Base-by-base conservation (phyloP, 2,797 vertebrate genomes). In the Silurus lanzhouensis region DNA sequence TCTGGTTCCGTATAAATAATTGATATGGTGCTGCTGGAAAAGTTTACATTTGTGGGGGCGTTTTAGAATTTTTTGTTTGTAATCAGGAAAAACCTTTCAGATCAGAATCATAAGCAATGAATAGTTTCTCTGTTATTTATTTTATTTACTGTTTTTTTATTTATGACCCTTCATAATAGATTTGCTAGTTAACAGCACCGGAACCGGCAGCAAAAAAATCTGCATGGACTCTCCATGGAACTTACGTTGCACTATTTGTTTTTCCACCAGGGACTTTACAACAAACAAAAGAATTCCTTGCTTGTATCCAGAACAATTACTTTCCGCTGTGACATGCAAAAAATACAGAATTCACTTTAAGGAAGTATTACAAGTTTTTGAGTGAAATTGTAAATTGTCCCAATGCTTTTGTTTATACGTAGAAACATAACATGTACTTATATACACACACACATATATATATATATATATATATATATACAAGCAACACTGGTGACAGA, bases 361-460 rank as follows among this genome's bases (percentile, higher is more conserved):
- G 67, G 48, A 64, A 57, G 64, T 78, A 57, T 81, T 74, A 88
- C 9, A 22, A 77, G 57, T 15, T 76, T 84, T 68, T 55, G 22
- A 44, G 58, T 80, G 31, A 83, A 83, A 86, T 58, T n/a, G 80
- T 88, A 67, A 87, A 84, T 74, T 31, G 71, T 70, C 79, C 22
- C 20, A n/a, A 87, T 80, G 84, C 74, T 80, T 77, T 83, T 84
- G 12, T 79, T 46, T 38, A 46, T 84, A 27, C 27, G 64, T 76
- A 86, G 71, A 88, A 68, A 92, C 88, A 87, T 84, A 91, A 88
- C 90, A 75, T 58, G 66, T 55, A 68, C 19, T 83, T 81, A 52
- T 48, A 81, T 15, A 82, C 44, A 66, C 58, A 83, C 46, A 87
- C 22, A 85, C 77, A 38, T 3, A 38, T 5, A 38, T 38, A 38